phyloP scores from a whole-genome alignment of 1,140 invertebrate species.

The Brachionus paranguensis region DNA sequence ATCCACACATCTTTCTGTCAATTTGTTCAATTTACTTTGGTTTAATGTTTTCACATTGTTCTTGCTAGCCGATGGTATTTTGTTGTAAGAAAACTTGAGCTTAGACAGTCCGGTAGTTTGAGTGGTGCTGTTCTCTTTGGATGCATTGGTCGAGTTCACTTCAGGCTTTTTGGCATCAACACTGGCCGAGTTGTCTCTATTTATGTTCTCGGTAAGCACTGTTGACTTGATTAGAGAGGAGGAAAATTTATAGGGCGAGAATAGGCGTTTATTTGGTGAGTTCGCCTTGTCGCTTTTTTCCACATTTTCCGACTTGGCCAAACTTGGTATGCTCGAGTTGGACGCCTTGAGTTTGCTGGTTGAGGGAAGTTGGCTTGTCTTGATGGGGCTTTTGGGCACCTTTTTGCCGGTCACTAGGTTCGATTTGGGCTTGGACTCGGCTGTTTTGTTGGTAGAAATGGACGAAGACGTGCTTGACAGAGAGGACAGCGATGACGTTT shows the following conservation, averaged over 20 bases:
- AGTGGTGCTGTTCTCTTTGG: background rate
- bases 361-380: background rate
- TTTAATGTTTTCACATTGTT: background rate
- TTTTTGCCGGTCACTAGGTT: background rate
- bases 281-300: background rate
- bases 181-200: background rate
- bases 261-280: background rate
- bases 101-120: background rate
- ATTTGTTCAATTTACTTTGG: background rate
- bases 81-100: constrained; percentile 1
- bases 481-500: background rate
- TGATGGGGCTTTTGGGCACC: background rate
- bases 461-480: background rate
- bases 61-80: background rate
- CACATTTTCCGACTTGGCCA: background rate
- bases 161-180: background rate
- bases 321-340: background rate
- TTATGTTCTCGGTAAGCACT: background rate
- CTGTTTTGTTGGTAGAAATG: background rate
- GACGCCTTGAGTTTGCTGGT: background rate
- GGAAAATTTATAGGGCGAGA: constrained; percentile 26
- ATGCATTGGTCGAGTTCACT: background rate
- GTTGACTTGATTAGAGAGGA: background rate
- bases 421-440: background rate
- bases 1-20: background rate